Evolutionary conservation across 2,888 invertebrate genomes (phyloP).

Genomic region (Steinernema carpocapsae): DNA sequence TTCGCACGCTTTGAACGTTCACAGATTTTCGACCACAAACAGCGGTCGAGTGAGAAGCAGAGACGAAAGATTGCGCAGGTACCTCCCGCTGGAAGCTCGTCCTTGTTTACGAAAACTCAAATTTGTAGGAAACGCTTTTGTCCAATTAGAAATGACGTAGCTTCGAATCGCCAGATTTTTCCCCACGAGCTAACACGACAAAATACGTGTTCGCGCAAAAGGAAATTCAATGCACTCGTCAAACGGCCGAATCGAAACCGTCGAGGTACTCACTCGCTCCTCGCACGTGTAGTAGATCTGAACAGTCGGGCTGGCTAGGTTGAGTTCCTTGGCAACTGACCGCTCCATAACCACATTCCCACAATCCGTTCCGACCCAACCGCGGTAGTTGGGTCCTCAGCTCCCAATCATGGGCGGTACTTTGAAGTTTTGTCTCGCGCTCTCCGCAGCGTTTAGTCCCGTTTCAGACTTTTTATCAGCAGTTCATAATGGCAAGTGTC

Average conservation of each 20-base stretch:
- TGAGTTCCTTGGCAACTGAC: no score
- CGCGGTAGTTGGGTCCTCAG: background rate
- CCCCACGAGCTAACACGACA: no score
- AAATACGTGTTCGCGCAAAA: no score
- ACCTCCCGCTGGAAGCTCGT: background rate
- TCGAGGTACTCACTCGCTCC: no score
- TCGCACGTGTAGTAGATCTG: no score
- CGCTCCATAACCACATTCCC: background rate
- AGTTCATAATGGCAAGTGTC: conserved; percentile 14
- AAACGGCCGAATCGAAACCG: no score
- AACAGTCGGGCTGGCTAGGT: no score
- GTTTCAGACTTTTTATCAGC: background rate
- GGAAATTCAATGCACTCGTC: no score
- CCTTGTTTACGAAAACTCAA: background rate
- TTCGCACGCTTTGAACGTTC: background rate
- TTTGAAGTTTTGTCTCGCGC: background rate
- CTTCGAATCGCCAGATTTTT: no score
- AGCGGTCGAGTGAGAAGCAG: background rate
- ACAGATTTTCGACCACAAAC: no score
- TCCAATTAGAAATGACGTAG: no score
- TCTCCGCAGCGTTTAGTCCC: background rate
- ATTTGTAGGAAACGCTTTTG: no score
- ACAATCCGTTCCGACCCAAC: background rate
- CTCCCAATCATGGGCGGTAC: conserved; percentile 33
- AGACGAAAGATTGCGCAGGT: conserved; percentile 1